These are phyloP conservation scores for Corynorhinus townsendii DNA, from an alignment of 2,113 vertebrate species.

Conservation along the genomic window DNA sequence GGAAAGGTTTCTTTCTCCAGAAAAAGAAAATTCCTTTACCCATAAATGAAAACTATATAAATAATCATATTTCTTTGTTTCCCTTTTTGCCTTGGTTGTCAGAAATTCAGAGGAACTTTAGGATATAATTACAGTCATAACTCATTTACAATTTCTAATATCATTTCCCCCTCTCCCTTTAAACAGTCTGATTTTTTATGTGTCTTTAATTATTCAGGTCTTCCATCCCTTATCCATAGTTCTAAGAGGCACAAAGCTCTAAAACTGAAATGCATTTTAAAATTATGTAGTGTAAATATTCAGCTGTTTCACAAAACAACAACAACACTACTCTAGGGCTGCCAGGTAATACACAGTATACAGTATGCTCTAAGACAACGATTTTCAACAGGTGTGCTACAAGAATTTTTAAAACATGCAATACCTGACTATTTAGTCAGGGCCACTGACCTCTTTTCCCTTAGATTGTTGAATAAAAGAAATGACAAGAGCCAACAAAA, in stretches of 20 bases:
- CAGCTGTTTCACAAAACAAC: slow-evolving; percentile 9
- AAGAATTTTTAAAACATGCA: not conserved
- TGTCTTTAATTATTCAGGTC: not conserved
- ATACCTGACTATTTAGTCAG: not conserved
- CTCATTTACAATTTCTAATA: not conserved
- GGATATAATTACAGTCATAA: not conserved
- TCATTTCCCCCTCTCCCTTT: slow-evolving; percentile 3
- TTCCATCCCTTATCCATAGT: slow-evolving; percentile 6
- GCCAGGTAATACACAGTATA: not conserved
- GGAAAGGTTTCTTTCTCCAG: not conserved
- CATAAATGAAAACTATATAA: not conserved
- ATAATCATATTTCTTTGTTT: not conserved
- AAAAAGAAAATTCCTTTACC: not conserved
- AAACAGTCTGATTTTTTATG: slow-evolving; percentile 29
- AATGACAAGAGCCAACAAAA: not conserved
- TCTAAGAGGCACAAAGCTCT: slow-evolving; percentile 37
- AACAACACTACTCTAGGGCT: not conserved
- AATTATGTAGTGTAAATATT: slow-evolving; percentile 16
- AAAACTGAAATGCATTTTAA: slow-evolving; percentile 27
- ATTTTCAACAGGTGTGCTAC: not conserved
- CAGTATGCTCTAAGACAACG: not conserved
- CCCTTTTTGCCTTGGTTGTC: not conserved
- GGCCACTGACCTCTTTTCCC: not conserved
- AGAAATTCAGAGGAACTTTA: slow-evolving; percentile 26
- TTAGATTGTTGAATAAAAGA: not conserved